phyloP scores from a whole-genome alignment of 2,888 invertebrate genomes.

The Sarcophaga caerulescens region DNA sequence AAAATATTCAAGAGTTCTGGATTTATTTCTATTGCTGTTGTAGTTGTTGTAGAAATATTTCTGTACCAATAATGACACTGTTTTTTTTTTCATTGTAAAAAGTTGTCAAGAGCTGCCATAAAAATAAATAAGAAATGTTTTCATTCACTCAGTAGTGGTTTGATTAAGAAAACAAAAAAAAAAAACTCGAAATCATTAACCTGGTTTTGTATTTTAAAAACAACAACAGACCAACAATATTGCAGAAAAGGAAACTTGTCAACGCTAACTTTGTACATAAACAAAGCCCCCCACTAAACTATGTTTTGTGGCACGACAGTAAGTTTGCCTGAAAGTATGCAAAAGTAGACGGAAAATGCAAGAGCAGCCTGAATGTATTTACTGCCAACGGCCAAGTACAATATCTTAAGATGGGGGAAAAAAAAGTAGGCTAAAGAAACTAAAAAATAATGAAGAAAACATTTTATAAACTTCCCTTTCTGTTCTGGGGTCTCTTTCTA shows the following conservation, averaged over 20 bases:
- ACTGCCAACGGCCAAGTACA: conserved; percentile 17
- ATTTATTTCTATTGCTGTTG: no score
- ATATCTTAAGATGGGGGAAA: no score
- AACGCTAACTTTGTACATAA: no score
- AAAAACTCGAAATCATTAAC: conserved; percentile 46
- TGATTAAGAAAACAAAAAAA: conserved; percentile 4
- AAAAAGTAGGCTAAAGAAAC: no score
- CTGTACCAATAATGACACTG: background rate
- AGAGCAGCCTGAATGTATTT: conserved; percentile 13
- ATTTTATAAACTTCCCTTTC: no score
- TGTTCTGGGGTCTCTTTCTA: no score
- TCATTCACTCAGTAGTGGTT: no score
- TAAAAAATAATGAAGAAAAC: no score
- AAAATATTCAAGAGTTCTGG: no score
- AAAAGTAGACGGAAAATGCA: no score
- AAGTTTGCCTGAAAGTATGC: conserved; percentile 40
- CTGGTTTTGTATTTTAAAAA: conserved; percentile 32
- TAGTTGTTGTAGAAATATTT: background rate
- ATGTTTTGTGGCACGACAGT: background rate
- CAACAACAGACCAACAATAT: background rate
- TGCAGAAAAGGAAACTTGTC: no score
- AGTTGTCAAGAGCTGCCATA: no score
- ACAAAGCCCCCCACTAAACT: background rate
- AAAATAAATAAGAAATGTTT: background rate
- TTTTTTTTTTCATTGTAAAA: background rate